Conservation (phyloP, 2,888 invertebrate species). For the Drosophila putrida region DNA sequence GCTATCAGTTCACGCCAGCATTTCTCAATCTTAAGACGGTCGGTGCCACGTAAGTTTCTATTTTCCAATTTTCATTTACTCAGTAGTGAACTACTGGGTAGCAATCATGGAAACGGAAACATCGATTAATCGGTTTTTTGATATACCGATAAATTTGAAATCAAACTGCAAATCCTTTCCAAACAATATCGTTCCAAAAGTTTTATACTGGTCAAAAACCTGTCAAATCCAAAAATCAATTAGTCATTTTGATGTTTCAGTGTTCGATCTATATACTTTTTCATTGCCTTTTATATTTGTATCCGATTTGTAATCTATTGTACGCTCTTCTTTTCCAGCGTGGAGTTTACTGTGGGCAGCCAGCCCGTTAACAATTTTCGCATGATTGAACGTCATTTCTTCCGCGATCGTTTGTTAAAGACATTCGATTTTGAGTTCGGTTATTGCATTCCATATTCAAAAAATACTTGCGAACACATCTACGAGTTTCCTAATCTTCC, state of each 20-base stretch:
- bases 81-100: too few species aligned
- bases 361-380: constrained; percentile 97
- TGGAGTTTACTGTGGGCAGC: constrained; percentile 98
- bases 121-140: too few species aligned
- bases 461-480: constrained; percentile 99
- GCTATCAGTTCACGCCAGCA: constrained; percentile 99
- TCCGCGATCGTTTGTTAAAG: constrained; percentile 95
- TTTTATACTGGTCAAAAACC: too few species aligned
- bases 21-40: constrained; percentile 98
- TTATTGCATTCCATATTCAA: constrained; percentile 98
- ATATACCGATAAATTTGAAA: too few species aligned
- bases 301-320: too few species aligned
- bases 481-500: constrained; percentile 98
- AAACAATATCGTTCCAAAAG: too few species aligned
- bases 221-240: too few species aligned
- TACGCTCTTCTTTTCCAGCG: constrained; percentile 86
- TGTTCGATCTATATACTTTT: too few species aligned
- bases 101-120: too few species aligned
- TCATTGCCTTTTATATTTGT: too few species aligned
- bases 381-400: constrained; percentile 99
- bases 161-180: too few species aligned
- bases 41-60: constrained; percentile 94
- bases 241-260: too few species aligned
- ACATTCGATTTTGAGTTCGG: constrained; percentile 99
- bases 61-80: neutral